Evolutionary conservation across 2,797 vertebrate genomes (phyloP).

Genomic region (Sarcoramphus papa): DNA sequence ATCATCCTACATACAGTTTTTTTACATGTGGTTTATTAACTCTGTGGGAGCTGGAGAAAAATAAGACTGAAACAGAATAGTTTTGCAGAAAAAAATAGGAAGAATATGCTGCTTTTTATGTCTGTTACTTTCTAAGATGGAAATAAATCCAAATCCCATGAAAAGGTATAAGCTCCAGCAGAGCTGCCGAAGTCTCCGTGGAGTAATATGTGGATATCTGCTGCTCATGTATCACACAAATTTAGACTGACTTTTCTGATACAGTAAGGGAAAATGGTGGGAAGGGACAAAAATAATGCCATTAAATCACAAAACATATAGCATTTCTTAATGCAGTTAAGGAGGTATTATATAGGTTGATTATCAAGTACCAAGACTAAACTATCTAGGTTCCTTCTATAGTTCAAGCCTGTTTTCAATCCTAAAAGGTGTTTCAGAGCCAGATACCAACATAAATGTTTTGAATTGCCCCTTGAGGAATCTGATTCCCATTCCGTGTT

Average conservation of each 20-base stretch:
- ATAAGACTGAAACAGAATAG: background rate
- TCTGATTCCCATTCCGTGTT: background rate
- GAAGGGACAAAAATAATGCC: background rate
- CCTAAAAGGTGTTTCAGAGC: background rate
- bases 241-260: background rate
- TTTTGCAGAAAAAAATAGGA: background rate
- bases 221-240: background rate
- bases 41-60: background rate
- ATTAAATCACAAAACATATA: background rate
- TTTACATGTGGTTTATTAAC: background rate
- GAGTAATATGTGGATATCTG: background rate
- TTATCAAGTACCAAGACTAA: background rate
- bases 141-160: background rate
- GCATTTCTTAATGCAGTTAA: background rate
- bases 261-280: background rate
- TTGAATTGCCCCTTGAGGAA: background rate
- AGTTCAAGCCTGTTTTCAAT: background rate
- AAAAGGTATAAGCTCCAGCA: background rate
- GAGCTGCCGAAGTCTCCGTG: background rate
- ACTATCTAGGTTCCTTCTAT: background rate
- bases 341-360: background rate
- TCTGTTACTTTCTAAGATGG: background rate
- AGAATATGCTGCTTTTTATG: background rate
- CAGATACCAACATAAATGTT: background rate
- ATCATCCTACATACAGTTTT: background rate